phyloP scores from a whole-genome alignment of 1,140 invertebrate genomes.

The Wiebesia pumilae region DNA sequence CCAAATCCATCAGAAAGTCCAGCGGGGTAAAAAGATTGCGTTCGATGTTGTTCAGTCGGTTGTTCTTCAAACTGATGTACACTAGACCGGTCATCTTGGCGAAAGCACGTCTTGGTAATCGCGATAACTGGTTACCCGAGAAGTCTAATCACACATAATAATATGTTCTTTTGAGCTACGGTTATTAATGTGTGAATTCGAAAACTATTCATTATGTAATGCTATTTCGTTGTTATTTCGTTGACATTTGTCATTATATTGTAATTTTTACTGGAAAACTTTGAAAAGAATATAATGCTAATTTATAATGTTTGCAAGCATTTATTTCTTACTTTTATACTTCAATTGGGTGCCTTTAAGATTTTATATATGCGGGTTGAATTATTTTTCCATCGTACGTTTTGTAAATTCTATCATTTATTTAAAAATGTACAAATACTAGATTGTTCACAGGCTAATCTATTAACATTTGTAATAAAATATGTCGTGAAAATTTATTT shows the following conservation, averaged over 20 bases:
- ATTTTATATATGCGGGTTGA: too few relatives aligned
- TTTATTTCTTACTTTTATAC: too few relatives aligned
- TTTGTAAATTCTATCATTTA: neutral
- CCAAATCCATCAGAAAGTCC: slow-evolving; percentile 79
- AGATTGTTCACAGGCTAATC: neutral
- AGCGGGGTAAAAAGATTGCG: slow-evolving; percentile 77
- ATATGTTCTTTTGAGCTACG: neutral
- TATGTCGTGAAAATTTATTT: neutral
- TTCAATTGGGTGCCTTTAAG: too few relatives aligned
- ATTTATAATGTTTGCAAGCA: too few relatives aligned
- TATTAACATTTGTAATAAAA: neutral
- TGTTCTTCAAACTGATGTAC: slow-evolving; percentile 80
- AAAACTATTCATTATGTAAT: too few relatives aligned
- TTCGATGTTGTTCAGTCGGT: slow-evolving; percentile 79
- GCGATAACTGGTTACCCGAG: slow-evolving; percentile 79
- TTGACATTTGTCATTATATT: too few relatives aligned
- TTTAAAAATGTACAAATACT: neutral
- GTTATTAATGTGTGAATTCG: too few relatives aligned
- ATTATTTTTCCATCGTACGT: too few relatives aligned
- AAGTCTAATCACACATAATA: slow-evolving; percentile 70
- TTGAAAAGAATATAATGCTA: too few relatives aligned
- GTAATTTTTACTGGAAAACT: too few relatives aligned
- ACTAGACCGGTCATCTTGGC: slow-evolving; percentile 78
- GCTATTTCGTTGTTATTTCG: too few relatives aligned
- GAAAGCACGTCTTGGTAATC: slow-evolving; percentile 78